Evolutionary conservation across 2,113 vertebrate species (phyloP), one percentile per base, ranked within the genome.

Genomic region (Accipiter virgatus): DNA sequence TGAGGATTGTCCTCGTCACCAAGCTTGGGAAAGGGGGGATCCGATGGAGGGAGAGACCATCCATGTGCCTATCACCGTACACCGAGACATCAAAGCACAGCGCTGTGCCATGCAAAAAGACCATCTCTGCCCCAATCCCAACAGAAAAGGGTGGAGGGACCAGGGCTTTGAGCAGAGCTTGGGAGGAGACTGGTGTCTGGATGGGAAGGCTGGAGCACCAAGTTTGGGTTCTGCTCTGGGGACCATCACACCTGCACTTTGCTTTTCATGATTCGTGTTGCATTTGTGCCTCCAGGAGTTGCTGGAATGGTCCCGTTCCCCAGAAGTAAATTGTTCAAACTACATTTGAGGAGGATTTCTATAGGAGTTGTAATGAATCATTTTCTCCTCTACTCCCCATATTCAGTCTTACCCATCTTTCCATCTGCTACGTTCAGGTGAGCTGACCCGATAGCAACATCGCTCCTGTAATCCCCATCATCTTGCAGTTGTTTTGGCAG

Each of bases 61-160:
- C 12, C 8, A 1, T 13, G 9, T 68, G 26, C 11, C 13, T 36
- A 4, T 58, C 38, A 3, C n/a, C 3, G 2, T 3, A 22, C 20
- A 50, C 23, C 1, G 2, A 55, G 52, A 45, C 29, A 75, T 14
- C 9, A 84, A 55, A 83, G 13, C 31, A 23, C 0, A 5, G 4
- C 5, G 7, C 8, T 56, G 27, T 7, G 20, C 10, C 3, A 0
- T 10, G 19, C 10, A 17, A 58, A 79, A 77, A 13, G 11, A 43
- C 12, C 17, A 25, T 7, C 61, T 72, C 38, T 63, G 19, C 42
- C 50, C 27, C 52, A 75, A 1, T 16, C 16, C 42, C n/a, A 56
- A 11, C 8, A 40, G 22, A 56, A 47, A 17, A 74, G 7, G 72
- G 7, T 4, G 6, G 23, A 65, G 27, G 80, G 53, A 59, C 11